Conservation (phyloP, 2,888 invertebrate species). For the Tenthredo distinguenda region DNA sequence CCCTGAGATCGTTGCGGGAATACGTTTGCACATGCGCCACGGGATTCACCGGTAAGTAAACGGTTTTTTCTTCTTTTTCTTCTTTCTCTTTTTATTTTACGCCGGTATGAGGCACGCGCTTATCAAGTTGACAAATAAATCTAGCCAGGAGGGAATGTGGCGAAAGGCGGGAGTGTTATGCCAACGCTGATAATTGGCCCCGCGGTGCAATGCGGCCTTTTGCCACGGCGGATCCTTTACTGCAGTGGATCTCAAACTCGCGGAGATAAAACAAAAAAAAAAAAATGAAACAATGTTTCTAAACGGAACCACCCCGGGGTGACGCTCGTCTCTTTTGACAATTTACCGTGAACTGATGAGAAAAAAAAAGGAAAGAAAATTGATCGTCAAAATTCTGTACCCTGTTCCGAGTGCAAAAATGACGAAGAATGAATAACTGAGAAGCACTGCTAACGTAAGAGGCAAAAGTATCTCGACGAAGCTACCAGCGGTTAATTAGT, state of each 20-base stretch:
- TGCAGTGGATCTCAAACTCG: slow-evolving; percentile 65
- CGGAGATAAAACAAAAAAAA: background rate
- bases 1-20: slow-evolving; percentile 87
- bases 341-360: background rate
- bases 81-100: background rate
- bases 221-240: slow-evolving; percentile 68
- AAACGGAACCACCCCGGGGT: background rate
- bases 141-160: slow-evolving; percentile 57
- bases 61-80: background rate
- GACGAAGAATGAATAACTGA: background rate
- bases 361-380: background rate
- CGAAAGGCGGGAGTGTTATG: slow-evolving; percentile 61
- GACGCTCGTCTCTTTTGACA: background rate
- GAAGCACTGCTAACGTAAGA: slow-evolving; percentile 57
- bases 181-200: slow-evolving; percentile 67
- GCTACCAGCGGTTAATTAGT: slow-evolving; percentile 67
- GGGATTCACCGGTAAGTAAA: slow-evolving; percentile 89
- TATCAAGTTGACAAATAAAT: slow-evolving; percentile 71
- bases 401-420: background rate
- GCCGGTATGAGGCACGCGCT: slow-evolving; percentile 53
- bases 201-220: slow-evolving; percentile 66
- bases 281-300: background rate
- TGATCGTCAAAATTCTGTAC: background rate
- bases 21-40: slow-evolving; percentile 94
- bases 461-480: slow-evolving; percentile 63